Base-by-base conservation (phyloP, 2,888 invertebrate species). In the Iselma pallidipennis region DNA sequence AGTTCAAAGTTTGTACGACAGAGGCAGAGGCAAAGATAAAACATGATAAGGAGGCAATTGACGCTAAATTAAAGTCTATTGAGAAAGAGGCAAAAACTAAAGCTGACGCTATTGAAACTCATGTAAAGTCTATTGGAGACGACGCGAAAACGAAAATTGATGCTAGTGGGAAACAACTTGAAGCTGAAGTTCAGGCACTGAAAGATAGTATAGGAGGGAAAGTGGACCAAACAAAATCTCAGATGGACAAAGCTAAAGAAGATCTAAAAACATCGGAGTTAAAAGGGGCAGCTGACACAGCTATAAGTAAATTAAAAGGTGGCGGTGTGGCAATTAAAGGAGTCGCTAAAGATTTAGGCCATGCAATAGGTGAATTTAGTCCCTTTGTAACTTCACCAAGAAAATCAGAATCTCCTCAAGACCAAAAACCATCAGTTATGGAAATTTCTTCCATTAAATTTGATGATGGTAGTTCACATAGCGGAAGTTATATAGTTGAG, bases 341-440 rank as follows among this genome's bases (percentile, higher is more conserved):
- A 57, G 21, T 25, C 1, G 25, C 23, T 9, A 25, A 54, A 42
- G 28, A 52, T 21, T 7, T 14, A 10, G 31, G 29, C 5, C 29
- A 29, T 29, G 12, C 10, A 61, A 61, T 23, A 12, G 16, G 54
- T 16, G 31, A 19, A 19, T 33, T 48, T 3, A 65, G 69, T 12
- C 72, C 78, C 21, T 76, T 76, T 51, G 74, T 80, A 10, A 78
- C 81, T n/a, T 81, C 82, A 19, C 82, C 82, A 6, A 79, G 76
- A 28, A 70, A 80, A 50, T 76, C 74, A 7, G 77, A 77, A 16
- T 81, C 82, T 14, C 80, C 80, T 57, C 77, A 4, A 76, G 72
- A n/a, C 64, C 77, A 73, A 14, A 76, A 80, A 50, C 82, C 81
- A 21, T 72, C 76, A 50, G 74, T 80, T 3, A 66, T 78, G 21